A percentile compares a stretch with the other conserved stretches of the same genome.
Conservation (phyloP, 2,888 invertebrate genomes). For the Caenorhabditis panamensis region DNA sequence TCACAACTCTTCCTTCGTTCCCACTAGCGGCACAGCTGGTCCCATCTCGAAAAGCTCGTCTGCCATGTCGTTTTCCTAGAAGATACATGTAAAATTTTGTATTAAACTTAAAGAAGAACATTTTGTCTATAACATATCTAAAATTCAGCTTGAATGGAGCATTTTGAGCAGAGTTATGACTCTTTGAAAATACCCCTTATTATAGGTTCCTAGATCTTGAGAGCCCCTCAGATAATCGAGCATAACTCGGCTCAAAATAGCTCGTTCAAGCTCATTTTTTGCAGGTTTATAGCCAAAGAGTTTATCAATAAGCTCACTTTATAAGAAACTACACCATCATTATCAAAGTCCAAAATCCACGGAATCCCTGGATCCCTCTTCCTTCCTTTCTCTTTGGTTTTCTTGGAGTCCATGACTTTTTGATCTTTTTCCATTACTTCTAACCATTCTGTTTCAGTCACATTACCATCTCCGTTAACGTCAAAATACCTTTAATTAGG, state of each 20-base stretch:
- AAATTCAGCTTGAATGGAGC: no score
- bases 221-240: no score
- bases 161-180: no score
- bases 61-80: conserved; percentile 67
- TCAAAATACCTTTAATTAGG: conserved; percentile 78
- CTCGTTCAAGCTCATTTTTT: no score
- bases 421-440: conserved; percentile 73
- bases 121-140: no score
- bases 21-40: conserved; percentile 40
- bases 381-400: conserved; percentile 66
- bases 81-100: neutral
- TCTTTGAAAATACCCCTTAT: no score
- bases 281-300: no score
- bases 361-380: conserved; percentile 79
- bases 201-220: no score
- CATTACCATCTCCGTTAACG: conserved; percentile 72
- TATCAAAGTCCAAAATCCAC: conserved; percentile 81
- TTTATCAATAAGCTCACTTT: no score
- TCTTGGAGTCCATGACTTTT: conserved; percentile 65
- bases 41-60: conserved; percentile 63
- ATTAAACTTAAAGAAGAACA: conserved; percentile 5
- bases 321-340: conserved; percentile 78
- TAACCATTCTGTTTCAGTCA: conserved; percentile 71
- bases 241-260: no score
- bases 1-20: conserved; percentile 51